Evolutionary conservation across 2,113 vertebrate genomes (phyloP).

Genomic region (Mionectes macconnelli): DNA sequence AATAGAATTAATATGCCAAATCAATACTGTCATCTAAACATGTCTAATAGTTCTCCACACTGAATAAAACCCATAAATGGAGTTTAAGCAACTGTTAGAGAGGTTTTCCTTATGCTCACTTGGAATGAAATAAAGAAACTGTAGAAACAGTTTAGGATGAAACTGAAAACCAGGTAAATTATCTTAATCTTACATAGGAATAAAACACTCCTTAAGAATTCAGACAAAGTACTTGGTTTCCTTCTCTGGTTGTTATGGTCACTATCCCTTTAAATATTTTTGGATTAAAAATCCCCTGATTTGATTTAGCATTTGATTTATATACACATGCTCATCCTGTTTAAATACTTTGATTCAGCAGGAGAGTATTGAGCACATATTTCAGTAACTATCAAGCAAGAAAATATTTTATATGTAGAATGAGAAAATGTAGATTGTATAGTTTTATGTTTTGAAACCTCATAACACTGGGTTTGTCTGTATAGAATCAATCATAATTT

Average conservation of each 20-base stretch:
- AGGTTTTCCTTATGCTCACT: background rate
- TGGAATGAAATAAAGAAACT: background rate
- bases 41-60: background rate
- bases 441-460: conserved; percentile 5
- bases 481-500: background rate
- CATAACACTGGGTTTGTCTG: background rate
- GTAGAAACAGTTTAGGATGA: background rate
- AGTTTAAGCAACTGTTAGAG: background rate
- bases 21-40: background rate
- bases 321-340: background rate
- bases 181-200: background rate
- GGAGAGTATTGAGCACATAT: background rate
- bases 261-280: background rate
- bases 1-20: conserved; percentile 30
- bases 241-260: background rate
- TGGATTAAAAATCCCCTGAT: background rate
- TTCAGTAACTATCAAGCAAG: background rate
- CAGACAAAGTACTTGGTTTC: background rate
- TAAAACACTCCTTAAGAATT: background rate
- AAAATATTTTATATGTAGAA: background rate
- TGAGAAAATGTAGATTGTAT: background rate
- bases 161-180: background rate
- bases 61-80: background rate
- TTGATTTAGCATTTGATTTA: background rate
- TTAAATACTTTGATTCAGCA: background rate